These are phyloP conservation scores for Rhopalosiphum nymphaeae DNA, from an alignment of 2,888 invertebrate genomes.

Conservation along the genomic window DNA sequence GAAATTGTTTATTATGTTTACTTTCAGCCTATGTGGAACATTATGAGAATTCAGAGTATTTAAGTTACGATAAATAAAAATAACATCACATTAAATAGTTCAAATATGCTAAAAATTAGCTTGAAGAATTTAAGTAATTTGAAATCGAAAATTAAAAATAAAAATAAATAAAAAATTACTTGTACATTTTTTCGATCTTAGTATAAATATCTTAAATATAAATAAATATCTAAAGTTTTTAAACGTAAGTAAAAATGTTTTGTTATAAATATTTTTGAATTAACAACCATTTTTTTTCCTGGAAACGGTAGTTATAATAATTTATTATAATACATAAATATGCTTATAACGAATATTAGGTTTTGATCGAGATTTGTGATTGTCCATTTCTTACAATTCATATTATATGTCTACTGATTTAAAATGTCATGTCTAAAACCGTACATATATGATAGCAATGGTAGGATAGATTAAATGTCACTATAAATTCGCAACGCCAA, in stretches of 20 bases:
- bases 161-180: not conserved
- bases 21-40: not conserved
- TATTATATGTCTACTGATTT: not conserved
- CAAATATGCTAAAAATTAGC: not conserved
- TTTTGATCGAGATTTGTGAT: not conserved
- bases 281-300: not conserved
- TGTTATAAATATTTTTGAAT: not conserved
- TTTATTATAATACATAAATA: not conserved
- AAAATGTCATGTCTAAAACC: not conserved
- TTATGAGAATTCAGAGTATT: not conserved
- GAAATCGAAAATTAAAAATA: not conserved
- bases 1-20: not conserved
- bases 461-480: not conserved
- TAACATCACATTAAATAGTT: not conserved
- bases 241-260: not conserved
- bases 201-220: not conserved
- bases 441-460: no score
- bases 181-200: not conserved
- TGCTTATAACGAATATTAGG: not conserved
- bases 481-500: no score
- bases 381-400: not conserved
- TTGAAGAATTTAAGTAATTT: not conserved
- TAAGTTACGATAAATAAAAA: not conserved
- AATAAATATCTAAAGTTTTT: not conserved
- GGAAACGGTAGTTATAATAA: not conserved